phyloP scores from a whole-genome alignment of 2,888 invertebrate genomes.

The Helleia helle region DNA sequence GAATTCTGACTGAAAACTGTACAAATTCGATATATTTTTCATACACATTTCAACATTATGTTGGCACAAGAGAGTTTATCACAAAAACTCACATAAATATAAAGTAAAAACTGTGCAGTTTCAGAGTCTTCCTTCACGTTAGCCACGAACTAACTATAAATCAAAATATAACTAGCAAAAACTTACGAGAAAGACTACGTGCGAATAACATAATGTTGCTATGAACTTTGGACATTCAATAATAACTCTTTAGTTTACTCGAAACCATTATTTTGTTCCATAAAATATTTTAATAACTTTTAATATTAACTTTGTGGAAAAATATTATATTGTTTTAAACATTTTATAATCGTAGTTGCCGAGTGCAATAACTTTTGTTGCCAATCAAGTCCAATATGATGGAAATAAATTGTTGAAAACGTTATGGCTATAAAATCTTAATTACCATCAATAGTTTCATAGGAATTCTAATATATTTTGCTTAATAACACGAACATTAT shows the following conservation, averaged over 20 bases:
- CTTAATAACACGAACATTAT: too few relatives aligned
- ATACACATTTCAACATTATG: background rate
- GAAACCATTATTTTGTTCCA: background rate
- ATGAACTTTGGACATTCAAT: conserved; percentile 5
- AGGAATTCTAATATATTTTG: too few relatives aligned
- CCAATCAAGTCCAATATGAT: too few relatives aligned
- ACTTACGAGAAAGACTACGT: conserved; percentile 7
- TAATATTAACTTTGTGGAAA: too few relatives aligned
- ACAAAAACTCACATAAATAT: background rate
- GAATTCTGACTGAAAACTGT: too few relatives aligned
- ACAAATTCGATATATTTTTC: too few relatives aligned
- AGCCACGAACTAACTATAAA: conserved; percentile 10
- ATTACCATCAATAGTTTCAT: too few relatives aligned
- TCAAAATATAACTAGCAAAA: conserved; percentile 11
- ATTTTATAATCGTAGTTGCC: too few relatives aligned
- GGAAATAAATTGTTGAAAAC: too few relatives aligned
- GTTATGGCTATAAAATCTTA: too few relatives aligned
- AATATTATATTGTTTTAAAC: too few relatives aligned
- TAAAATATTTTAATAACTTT: background rate
- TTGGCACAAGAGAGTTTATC: background rate
- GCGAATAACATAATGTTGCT: conserved; percentile 7
- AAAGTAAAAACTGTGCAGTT: background rate
- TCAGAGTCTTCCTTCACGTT: conserved; percentile 10
- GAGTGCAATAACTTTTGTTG: too few relatives aligned
- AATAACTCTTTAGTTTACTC: conserved; percentile 1